phyloP scores from a whole-genome alignment of 35 echinoderm and acorn worm species.

The Heliocidaris tuberculata region DNA sequence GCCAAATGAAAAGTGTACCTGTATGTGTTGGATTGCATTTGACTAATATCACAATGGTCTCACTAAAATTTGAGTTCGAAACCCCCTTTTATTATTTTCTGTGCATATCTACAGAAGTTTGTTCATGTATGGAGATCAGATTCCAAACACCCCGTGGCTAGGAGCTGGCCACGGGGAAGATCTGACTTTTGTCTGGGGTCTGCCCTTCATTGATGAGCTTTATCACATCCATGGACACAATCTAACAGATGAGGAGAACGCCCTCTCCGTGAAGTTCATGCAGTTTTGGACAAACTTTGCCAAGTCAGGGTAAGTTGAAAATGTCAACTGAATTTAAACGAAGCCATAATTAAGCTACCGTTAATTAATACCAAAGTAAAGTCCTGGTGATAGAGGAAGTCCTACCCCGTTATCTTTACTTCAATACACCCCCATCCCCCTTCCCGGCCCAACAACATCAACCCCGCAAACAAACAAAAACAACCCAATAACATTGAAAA shows the following conservation, averaged over 20 bases:
- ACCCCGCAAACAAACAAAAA: too few species aligned
- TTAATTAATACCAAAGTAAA: too few species aligned
- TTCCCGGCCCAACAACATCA: too few species aligned
- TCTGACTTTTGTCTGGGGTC: conserved; percentile 75
- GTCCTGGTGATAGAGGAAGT: too few species aligned
- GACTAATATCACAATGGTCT: conserved; percentile 12
- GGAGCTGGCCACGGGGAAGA: conserved; percentile 81
- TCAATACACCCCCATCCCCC: too few species aligned
- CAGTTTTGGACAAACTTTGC: conserved; percentile 88
- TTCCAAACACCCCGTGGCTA: conserved; percentile 48
- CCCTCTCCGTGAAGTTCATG: conserved; percentile 75
- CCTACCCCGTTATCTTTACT: too few species aligned
- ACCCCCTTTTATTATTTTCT: neutral
- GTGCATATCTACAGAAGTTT: conserved; percentile 28
- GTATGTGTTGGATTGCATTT: too few species aligned
- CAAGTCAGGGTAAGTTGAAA: conserved; percentile 82
- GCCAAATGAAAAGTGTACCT: too few species aligned
- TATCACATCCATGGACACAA: conserved; percentile 32
- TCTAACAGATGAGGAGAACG: conserved; percentile 53
- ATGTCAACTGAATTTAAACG: neutral
- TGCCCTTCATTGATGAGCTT: conserved; percentile 26
- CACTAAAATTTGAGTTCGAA: neutral
- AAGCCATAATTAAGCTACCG: too few species aligned
- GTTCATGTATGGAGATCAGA: conserved; percentile 48
- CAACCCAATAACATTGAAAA: too few species aligned